Base-by-base conservation (phyloP, 2,888 invertebrate genomes). In the Cantharis lateralis region DNA sequence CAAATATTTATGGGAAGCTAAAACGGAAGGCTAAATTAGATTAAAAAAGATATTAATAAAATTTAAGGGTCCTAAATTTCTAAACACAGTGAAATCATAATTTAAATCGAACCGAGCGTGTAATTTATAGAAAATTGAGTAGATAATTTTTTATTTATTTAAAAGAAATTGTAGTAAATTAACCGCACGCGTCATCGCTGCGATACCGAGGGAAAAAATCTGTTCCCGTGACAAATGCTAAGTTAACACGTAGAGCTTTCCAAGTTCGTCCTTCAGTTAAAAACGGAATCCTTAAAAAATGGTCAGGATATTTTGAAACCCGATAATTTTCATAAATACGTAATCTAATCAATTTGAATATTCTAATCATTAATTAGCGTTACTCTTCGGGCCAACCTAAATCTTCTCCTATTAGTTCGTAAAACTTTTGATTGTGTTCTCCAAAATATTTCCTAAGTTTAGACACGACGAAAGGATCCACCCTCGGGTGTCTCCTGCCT, bases 381-480 rank as follows among this genome's bases (percentile, higher is more conserved):
- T 91, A 96, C 87, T 96, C 95, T 87, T 96, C 96, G 70, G 96
- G 96, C 98, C 98, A 98, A 79, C 95, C 95, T 81, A 98, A 93
- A 88, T 96, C 95, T 87, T 96, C 95, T 3, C 96, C 96, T n/a
- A 97, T 93, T 82, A 98, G 91, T 84, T 96, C 95, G 88, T 97
- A 98, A 87, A 98, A 97, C 85, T 94, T 93, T 87, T 95, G 95
- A 90, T 98, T 98, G 89, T 96, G 96, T 84, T 96, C 96, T 81
- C 94, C 93, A 89, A 96, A 98, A 90, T 96, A 97, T 86, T 93
- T 93, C 75, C 96, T 91, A 82, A 97, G 89, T 85, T 94, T 95
- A 66, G 94, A 93, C 78, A 96, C 92, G 76, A 95, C 94, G 68
- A 93, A 90, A 0, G 94, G 94, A 87, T 95, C 94, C 13, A 98